Percentiles rank a stretch among this genome's conserved stretches.
phyloP scores from a whole-genome alignment of 2,113 vertebrate genomes.

The Amia ocellicauda region DNA sequence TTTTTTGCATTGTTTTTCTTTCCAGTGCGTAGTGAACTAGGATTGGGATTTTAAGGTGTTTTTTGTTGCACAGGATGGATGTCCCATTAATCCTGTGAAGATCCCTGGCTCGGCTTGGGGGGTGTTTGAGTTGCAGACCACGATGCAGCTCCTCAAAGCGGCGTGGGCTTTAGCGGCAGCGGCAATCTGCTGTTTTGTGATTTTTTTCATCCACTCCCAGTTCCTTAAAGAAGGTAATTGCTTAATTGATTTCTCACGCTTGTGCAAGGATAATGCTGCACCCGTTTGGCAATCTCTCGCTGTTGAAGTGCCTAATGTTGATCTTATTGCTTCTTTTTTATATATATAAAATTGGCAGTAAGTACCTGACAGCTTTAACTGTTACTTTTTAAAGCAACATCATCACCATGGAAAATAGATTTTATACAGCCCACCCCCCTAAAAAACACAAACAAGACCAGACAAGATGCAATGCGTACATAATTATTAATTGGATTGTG shows the following conservation, averaged over 20 bases:
- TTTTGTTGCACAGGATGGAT: constrained; percentile 37
- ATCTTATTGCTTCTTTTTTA: too few relatives aligned
- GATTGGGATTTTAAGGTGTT: constrained; percentile 22
- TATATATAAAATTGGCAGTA: too few relatives aligned
- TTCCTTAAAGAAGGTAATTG: constrained; percentile 94
- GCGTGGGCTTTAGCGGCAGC: constrained; percentile 94
- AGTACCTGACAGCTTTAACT: too few relatives aligned
- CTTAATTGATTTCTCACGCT: constrained; percentile 16
- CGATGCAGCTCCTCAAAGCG: constrained; percentile 95
- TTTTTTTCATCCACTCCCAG: constrained; percentile 90
- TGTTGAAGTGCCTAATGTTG: neutral
- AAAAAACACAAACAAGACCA: too few relatives aligned
- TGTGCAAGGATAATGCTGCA: neutral
- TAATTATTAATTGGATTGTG: too few relatives aligned
- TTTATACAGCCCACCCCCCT: too few relatives aligned
- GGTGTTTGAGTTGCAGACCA: constrained; percentile 75
- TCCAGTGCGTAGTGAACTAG: constrained; percentile 32
- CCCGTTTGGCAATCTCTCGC: neutral
- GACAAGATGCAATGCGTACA: too few relatives aligned
- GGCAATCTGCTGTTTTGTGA: constrained; percentile 91
- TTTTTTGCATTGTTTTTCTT: constrained; percentile 1
- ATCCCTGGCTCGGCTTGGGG: constrained; percentile 65
- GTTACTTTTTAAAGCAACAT: too few relatives aligned
- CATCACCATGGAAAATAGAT: too few relatives aligned
- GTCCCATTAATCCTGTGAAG: constrained; percentile 47